Percentiles rank a stretch among this genome's conserved stretches.
Evolutionary conservation across 1,140 invertebrate genomes (phyloP).

Genomic region (Drosophila bifasciata): DNA sequence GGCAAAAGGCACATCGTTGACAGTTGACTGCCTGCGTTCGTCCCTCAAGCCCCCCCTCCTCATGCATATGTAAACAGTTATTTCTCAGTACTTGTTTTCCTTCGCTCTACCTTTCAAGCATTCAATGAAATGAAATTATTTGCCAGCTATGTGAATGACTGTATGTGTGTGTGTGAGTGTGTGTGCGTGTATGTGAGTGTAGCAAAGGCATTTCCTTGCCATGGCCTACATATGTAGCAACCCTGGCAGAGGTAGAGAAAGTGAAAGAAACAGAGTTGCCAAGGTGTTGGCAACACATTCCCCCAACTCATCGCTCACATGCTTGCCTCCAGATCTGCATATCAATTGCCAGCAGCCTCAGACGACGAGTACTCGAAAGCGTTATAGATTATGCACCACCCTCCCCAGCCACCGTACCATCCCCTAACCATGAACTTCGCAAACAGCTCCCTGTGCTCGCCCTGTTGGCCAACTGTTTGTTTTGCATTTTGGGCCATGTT

Average conservation of each 20-base stretch:
- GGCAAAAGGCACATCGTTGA: conserved; percentile 73
- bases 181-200: no score
- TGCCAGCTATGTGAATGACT: conserved; percentile 9
- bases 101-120: conserved; percentile 10
- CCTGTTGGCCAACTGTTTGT: no score
- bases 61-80: conserved; percentile 40
- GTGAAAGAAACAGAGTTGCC: conserved; percentile 29
- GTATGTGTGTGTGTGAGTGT: neutral
- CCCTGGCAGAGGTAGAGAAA: conserved; percentile 9
- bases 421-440: neutral
- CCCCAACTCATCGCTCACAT: neutral
- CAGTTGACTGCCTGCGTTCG: conserved; percentile 52
- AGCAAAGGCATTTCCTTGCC: conserved; percentile 32
- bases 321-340: conserved; percentile 38
- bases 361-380: conserved; percentile 41
- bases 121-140: conserved; percentile 53
- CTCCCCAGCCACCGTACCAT: neutral
- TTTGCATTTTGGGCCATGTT: conserved; percentile 45
- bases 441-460: conserved; percentile 16
- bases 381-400: conserved; percentile 28
- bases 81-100: conserved; percentile 5
- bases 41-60: neutral
- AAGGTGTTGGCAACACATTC: conserved; percentile 35
- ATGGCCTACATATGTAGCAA: conserved; percentile 49
- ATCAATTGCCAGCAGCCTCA: conserved; percentile 60